These are phyloP conservation scores for Drosophila insularis DNA, from an alignment of 1,140 invertebrate genomes.

Conservation along the genomic window DNA sequence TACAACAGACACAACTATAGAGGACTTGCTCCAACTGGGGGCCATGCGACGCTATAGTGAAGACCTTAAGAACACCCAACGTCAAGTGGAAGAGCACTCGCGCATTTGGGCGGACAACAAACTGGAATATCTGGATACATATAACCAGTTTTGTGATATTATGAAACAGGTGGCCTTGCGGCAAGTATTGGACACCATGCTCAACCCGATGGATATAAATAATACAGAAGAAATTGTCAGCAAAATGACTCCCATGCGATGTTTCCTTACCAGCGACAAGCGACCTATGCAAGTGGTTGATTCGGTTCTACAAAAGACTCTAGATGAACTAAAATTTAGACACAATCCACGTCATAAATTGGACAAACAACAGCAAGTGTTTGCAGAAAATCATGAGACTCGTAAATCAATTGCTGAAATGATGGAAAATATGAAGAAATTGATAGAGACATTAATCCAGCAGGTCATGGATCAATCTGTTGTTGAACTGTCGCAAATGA, in stretches of 20 bases:
- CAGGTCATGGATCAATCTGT: conserved; percentile 49
- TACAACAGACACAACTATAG: conserved; percentile 7
- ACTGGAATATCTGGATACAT: conserved; percentile 50
- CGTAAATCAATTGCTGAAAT: conserved; percentile 16
- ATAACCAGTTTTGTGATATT: conserved; percentile 23
- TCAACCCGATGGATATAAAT: background rate
- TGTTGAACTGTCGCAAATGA: conserved; percentile 22
- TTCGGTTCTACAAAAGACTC: conserved; percentile 25
- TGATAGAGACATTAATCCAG: conserved; percentile 44
- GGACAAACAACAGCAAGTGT: conserved; percentile 36
- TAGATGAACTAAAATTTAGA: conserved; percentile 15
- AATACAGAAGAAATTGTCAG: background rate
- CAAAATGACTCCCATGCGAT: background rate
- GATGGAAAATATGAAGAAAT: conserved; percentile 45
- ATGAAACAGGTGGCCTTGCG: conserved; percentile 34
- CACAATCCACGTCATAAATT: conserved; percentile 35
- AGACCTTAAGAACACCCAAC: conserved; percentile 45
- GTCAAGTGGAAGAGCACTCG: conserved; percentile 64
- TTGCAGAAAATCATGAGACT: conserved; percentile 34
- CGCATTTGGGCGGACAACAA: conserved; percentile 47
- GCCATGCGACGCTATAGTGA: conserved; percentile 58
- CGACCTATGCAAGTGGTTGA: conserved; percentile 14
- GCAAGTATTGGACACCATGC: conserved; percentile 8
- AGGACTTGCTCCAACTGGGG: conserved; percentile 68
- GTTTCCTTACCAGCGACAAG: conserved; percentile 31